Conservation (phyloP, 2,113 vertebrate genomes). For the Mus spicilegus region DNA sequence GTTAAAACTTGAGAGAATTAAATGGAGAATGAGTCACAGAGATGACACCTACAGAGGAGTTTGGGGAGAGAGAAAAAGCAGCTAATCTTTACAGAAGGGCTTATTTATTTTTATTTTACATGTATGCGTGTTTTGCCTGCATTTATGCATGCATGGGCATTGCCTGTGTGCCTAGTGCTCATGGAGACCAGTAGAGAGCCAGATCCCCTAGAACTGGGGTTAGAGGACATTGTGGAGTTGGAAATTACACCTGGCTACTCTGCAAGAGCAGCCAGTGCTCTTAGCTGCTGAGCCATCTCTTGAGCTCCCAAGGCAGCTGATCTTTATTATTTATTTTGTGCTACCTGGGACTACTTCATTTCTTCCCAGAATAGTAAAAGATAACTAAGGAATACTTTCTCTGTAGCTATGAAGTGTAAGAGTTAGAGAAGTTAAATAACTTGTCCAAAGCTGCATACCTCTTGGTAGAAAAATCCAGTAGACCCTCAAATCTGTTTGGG, state of each 20-base stretch:
- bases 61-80: background rate
- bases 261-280: background rate
- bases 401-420: constrained; percentile 31
- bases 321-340: constrained; percentile 44
- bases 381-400: background rate
- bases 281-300: background rate
- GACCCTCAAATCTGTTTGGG: background rate
- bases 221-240: background rate
- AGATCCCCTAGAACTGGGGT: background rate
- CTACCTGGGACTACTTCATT: background rate
- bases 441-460: background rate
- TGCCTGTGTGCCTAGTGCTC: background rate
- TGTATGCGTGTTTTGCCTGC: background rate
- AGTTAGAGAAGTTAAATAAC: constrained; percentile 16
- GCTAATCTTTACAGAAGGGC: background rate
- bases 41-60: background rate
- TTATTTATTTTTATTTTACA: background rate
- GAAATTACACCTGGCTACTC: background rate
- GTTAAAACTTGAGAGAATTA: constrained; percentile 49
- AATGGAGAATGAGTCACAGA: constrained; percentile 30
- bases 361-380: constrained; percentile 23
- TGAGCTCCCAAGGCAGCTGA: background rate
- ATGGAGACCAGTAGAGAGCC: background rate
- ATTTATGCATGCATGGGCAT: too few species aligned
- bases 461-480: background rate